Conservation (phyloP, 2,888 invertebrate species). For the Anthophora plumipes region DNA sequence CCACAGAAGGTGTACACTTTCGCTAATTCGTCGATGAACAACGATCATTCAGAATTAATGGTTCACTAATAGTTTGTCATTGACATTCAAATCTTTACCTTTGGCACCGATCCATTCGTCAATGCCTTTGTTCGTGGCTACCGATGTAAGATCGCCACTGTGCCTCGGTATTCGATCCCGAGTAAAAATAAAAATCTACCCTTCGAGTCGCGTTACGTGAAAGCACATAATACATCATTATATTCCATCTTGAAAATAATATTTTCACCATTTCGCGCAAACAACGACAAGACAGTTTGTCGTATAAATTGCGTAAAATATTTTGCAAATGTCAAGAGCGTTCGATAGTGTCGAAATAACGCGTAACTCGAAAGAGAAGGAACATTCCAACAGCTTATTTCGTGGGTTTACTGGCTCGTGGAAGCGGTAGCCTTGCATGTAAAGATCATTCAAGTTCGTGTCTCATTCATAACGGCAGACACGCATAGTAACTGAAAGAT, state of each 20-base stretch:
- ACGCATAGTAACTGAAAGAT: conserved; percentile 49
- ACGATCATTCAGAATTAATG: conserved; percentile 49
- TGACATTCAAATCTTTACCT: conserved; percentile 64
- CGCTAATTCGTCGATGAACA: conserved; percentile 32
- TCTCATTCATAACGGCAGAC: conserved; percentile 51
- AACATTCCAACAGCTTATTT: conserved; percentile 10
- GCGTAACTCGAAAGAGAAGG: background rate
- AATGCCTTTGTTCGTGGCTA: conserved; percentile 27
- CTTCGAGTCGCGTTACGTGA: background rate
- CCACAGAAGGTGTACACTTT: background rate
- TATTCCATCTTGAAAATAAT: background rate
- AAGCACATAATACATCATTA: too few relatives aligned
- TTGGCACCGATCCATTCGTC: conserved; percentile 63
- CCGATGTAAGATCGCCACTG: conserved; percentile 21
- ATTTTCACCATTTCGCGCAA: background rate
- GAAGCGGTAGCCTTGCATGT: conserved; percentile 13
- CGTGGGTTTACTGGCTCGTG: conserved; percentile 22
- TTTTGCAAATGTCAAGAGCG: too few relatives aligned
- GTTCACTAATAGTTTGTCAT: conserved; percentile 65
- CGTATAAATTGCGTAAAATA: too few relatives aligned
- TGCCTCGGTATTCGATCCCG: conserved; percentile 23
- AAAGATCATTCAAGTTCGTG: conserved; percentile 42
- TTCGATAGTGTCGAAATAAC: background rate
- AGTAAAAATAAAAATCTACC: conserved; percentile 50
- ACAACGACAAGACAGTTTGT: too few relatives aligned